A percentile compares a stretch with the other conserved stretches of the same genome.
phyloP scores from a whole-genome alignment of 2,888 invertebrate species.

The Watsonalla binaria region DNA sequence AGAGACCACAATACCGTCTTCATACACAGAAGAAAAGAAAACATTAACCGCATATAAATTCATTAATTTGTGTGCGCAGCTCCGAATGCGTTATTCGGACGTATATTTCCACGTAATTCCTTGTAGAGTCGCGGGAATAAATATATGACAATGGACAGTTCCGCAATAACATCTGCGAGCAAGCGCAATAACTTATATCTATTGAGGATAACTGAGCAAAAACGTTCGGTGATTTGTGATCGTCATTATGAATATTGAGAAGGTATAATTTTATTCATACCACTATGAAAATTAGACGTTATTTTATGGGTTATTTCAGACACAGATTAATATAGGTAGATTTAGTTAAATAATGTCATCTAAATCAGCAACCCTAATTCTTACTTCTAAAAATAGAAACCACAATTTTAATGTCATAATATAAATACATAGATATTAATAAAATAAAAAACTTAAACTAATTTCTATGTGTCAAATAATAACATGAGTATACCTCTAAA shows the following conservation, averaged over 20 bases:
- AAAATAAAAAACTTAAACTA: too few species aligned
- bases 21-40: neutral
- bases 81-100: neutral
- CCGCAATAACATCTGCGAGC: neutral
- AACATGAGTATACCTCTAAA: too few species aligned
- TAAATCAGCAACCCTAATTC: too few species aligned
- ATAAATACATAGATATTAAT: too few species aligned
- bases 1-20: neutral
- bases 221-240: neutral
- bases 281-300: too few species aligned
- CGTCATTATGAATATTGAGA: neutral
- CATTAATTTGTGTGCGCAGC: neutral
- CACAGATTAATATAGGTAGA: too few species aligned
- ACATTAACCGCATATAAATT: neutral
- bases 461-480: too few species aligned
- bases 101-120: constrained; percentile 1
- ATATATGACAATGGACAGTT: neutral
- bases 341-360: too few species aligned
- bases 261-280: neutral
- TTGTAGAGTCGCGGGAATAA: neutral
- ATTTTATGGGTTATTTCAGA: too few species aligned
- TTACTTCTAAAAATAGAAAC: too few species aligned
- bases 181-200: neutral
- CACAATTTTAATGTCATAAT: too few species aligned
- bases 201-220: neutral